A percentile compares a stretch with the other conserved stretches of the same genome.
Conservation (phyloP, 2,888 invertebrate genomes). For the Rhynchonema sp. region DNA sequence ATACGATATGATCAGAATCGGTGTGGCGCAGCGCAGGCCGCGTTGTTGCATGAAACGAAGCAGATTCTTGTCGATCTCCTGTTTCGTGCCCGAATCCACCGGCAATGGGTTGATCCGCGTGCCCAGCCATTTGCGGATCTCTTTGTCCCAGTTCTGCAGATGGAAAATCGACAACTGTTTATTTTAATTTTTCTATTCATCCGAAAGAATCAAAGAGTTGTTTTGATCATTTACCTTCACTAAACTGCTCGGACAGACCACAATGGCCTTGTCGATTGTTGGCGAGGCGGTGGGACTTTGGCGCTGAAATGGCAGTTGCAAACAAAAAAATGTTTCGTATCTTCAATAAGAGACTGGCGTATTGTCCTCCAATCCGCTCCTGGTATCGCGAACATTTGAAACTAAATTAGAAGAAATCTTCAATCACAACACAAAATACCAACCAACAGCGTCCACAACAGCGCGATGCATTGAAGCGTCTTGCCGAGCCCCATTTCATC, state of each 20-base stretch:
- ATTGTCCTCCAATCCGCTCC: too few species aligned
- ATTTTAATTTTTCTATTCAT: neutral
- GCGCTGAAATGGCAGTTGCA: slow-evolving; percentile 30
- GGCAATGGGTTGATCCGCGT: slow-evolving; percentile 50
- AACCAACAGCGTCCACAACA: slow-evolving; percentile 71
- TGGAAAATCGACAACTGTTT: too few species aligned
- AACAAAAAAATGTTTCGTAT: too few species aligned
- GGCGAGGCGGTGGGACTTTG: slow-evolving; percentile 82
- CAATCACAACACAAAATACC: too few species aligned
- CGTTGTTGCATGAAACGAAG: slow-evolving; percentile 46
- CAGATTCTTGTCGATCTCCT: slow-evolving; percentile 50
- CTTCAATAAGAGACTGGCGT: too few species aligned
- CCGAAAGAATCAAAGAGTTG: slow-evolving; percentile 17
- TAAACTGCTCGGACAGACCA: slow-evolving; percentile 87
- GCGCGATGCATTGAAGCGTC: slow-evolving; percentile 85
- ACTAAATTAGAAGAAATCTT: too few species aligned
- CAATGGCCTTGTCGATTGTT: slow-evolving; percentile 70
- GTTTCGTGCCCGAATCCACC: slow-evolving; percentile 60
- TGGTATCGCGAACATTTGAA: too few species aligned
- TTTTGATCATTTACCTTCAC: too few species aligned
- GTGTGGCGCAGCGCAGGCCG: slow-evolving; percentile 53
- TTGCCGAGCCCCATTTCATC: slow-evolving; percentile 90
- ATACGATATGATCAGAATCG: slow-evolving; percentile 92
- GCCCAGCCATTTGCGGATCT: slow-evolving; percentile 86
- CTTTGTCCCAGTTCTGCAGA: slow-evolving; percentile 78